Percentiles rank a stretch among this genome's conserved stretches.
phyloP scores from a whole-genome alignment of 2,888 invertebrate genomes.

The Drosophila diplacantha region DNA sequence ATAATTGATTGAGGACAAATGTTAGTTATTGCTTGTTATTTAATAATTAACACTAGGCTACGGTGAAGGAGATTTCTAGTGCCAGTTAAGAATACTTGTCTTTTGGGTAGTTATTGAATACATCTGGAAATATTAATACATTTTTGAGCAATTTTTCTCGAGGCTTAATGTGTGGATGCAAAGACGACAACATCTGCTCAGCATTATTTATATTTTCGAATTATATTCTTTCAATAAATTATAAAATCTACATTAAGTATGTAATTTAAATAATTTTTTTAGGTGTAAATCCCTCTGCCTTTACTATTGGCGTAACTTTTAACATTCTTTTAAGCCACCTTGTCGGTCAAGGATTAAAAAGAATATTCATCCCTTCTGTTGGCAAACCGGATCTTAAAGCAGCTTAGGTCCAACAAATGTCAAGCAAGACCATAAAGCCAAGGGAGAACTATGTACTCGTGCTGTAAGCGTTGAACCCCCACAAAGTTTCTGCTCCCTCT shows the following conservation, averaged over 20 bases:
- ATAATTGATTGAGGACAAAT: conserved; percentile 6
- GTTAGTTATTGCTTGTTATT: conserved; percentile 1
- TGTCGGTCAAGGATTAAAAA: rapidly evolving
- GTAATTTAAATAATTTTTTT: too few relatives aligned
- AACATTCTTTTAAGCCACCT: background rate
- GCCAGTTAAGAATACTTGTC: background rate
- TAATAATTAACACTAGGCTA: conserved; percentile 9
- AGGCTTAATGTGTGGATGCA: background rate
- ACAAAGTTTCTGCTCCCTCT: background rate
- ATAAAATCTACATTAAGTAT: too few relatives aligned
- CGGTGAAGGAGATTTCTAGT: background rate
- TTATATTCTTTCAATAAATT: too few relatives aligned
- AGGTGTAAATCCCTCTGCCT: background rate
- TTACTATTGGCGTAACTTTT: too few relatives aligned
- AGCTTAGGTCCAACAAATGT: background rate
- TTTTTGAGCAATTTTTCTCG: background rate
- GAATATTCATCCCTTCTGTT: too few relatives aligned
- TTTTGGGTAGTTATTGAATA: background rate
- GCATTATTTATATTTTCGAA: background rate
- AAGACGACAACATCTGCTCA: background rate
- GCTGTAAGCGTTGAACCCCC: background rate
- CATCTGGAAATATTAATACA: background rate
- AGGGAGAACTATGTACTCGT: background rate
- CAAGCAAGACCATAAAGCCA: background rate
- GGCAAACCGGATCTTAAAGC: background rate